A percentile compares a stretch with the other conserved stretches of the same genome.
Conservation (phyloP, 2,113 vertebrate genomes). For the Rhodinocichla rosea region DNA sequence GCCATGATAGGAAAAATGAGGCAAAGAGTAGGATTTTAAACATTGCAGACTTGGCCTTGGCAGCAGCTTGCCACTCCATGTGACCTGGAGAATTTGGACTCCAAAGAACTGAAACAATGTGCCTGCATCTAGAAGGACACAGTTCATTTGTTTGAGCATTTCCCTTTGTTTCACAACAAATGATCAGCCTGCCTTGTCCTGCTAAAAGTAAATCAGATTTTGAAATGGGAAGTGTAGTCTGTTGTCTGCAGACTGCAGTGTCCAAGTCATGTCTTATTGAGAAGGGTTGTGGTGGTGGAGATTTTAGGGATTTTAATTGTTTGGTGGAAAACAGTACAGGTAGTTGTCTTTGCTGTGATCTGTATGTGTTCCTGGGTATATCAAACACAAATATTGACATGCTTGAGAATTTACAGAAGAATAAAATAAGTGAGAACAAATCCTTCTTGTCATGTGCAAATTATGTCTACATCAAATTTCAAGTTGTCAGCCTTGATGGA, state of each 20-base stretch:
- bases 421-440: not conserved
- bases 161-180: conserved; percentile 24
- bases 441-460: conserved; percentile 4
- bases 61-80: not conserved
- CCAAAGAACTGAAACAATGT: not conserved
- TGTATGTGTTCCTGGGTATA: not conserved
- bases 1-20: not conserved
- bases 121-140: conserved; percentile 9
- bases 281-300: not conserved
- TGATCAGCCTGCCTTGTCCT: not conserved
- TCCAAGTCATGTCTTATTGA: not conserved
- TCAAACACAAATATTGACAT: conserved; percentile 11
- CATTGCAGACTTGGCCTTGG: not conserved
- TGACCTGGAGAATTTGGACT: conserved; percentile 17
- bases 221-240: not conserved
- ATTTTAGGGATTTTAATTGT: not conserved
- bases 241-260: not conserved
- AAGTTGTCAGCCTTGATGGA: conserved; percentile 31
- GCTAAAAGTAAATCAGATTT: conserved; percentile 29
- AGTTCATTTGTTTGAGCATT: conserved; percentile 2
- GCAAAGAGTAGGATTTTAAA: not conserved
- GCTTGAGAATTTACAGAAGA: not conserved
- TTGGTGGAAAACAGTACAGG: not conserved
- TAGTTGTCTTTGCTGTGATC: not conserved
- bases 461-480: conserved; percentile 1